Percentiles rank a stretch among this genome's conserved stretches.
Evolutionary conservation across 2,888 invertebrate species (phyloP).

Genomic region (Galeruca laticollis): DNA sequence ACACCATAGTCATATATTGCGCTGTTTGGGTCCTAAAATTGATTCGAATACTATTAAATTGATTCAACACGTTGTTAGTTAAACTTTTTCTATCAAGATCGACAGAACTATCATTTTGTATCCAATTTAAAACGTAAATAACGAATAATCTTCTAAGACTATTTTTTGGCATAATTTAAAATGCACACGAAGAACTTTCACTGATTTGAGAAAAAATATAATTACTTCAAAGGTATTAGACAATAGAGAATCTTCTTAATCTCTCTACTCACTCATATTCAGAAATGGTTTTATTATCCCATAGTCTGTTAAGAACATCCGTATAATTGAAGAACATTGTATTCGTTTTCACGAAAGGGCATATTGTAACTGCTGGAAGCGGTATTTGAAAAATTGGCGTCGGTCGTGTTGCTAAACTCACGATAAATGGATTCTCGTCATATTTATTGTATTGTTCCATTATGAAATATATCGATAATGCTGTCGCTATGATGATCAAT

Average conservation of each 20-base stretch:
- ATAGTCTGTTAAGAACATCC: not conserved
- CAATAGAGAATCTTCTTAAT: not conserved
- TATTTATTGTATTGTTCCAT: slow-evolving; percentile 75
- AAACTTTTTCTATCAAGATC: no score
- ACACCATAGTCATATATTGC: slow-evolving; percentile 19
- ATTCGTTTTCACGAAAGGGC: slow-evolving; percentile 57
- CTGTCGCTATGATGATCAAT: not conserved
- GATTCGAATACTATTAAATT: no score
- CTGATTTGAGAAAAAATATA: no score
- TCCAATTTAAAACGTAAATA: no score
- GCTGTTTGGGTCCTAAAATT: slow-evolving; percentile 10
- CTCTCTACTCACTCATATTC: not conserved
- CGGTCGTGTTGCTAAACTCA: slow-evolving; percentile 79
- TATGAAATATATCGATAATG: not conserved
- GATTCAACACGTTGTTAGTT: no score
- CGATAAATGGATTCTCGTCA: slow-evolving; percentile 79
- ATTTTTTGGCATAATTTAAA: no score
- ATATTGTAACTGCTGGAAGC: slow-evolving; percentile 63
- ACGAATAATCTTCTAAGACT: no score
- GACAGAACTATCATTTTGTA: no score
- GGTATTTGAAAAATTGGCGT: slow-evolving; percentile 74
- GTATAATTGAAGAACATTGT: slow-evolving; percentile 59
- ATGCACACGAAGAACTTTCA: no score
- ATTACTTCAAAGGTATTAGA: no score
- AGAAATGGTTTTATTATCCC: not conserved